These are phyloP conservation scores for Colletes latitarsis DNA, from an alignment of 1,140 invertebrate genomes.

Conservation along the genomic window DNA sequence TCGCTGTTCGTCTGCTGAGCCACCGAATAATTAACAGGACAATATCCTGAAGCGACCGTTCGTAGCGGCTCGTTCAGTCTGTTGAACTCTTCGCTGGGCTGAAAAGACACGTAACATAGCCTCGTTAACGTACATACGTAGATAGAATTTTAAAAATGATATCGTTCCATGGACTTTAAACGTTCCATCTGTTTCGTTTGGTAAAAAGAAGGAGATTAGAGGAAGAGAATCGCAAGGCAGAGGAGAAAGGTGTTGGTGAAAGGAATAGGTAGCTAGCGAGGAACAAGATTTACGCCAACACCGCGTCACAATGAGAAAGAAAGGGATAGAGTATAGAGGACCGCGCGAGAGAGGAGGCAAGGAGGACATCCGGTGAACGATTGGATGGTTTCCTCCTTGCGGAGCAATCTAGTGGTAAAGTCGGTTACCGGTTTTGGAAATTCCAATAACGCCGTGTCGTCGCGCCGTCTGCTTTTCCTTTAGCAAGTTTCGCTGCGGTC, in stretches of 20 bases:
- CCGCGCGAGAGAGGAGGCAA: slow-evolving; percentile 58
- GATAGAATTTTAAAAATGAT: no score
- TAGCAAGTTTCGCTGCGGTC: slow-evolving; percentile 41
- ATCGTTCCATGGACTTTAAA: no score
- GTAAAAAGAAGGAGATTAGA: no score
- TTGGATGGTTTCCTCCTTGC: slow-evolving; percentile 80
- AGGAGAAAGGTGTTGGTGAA: slow-evolving; percentile 4
- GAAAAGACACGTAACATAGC: slow-evolving; percentile 43
- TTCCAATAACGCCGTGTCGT: slow-evolving; percentile 69
- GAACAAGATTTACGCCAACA: slow-evolving; percentile 18
- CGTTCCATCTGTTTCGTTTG: no score
- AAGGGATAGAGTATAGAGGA: slow-evolving; percentile 35
- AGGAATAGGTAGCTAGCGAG: slow-evolving; percentile 3
- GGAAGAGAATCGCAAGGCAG: not conserved
- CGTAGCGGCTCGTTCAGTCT: slow-evolving; percentile 64
- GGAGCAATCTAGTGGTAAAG: slow-evolving; percentile 81
- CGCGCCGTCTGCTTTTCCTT: slow-evolving; percentile 50
- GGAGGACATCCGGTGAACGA: slow-evolving; percentile 77
- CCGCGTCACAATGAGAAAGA: slow-evolving; percentile 56
- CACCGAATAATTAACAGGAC: slow-evolving; percentile 54
- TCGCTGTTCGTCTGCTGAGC: slow-evolving; percentile 37
- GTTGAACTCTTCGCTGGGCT: slow-evolving; percentile 67
- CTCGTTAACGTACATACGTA: no score
- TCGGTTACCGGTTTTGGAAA: slow-evolving; percentile 78
- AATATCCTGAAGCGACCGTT: slow-evolving; percentile 47